Evolutionary conservation across 1,140 invertebrate genomes (phyloP).

Genomic region (Adelges cooleyi): DNA sequence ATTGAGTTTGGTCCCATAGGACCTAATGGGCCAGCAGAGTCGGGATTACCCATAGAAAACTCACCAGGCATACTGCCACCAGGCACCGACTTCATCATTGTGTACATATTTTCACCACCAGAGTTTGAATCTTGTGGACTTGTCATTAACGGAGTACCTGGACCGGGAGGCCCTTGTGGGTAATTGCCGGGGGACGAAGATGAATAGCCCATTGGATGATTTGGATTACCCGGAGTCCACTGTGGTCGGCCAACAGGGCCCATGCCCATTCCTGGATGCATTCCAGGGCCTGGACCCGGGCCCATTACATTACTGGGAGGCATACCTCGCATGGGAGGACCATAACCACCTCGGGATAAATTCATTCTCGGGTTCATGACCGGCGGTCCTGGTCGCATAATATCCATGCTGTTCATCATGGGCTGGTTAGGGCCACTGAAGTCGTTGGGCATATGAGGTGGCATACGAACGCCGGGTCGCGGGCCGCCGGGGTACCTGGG

Average conservation of each 20-base stretch:
- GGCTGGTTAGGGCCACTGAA: slow-evolving; percentile 89
- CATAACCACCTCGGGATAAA: slow-evolving; percentile 72
- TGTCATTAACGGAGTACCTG: slow-evolving; percentile 92
- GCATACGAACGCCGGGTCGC: slow-evolving; percentile 80
- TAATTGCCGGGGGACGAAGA: slow-evolving; percentile 82
- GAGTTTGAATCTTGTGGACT: slow-evolving; percentile 79
- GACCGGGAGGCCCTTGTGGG: slow-evolving; percentile 48
- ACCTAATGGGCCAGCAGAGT: slow-evolving; percentile 57
- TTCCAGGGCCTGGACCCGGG: slow-evolving; percentile 46
- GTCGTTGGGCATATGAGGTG: slow-evolving; percentile 87
- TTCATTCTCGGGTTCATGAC: slow-evolving; percentile 90
- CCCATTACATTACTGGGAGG: slow-evolving; percentile 70
- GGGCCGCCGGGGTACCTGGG: slow-evolving; percentile 87
- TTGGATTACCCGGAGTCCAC: slow-evolving; percentile 59
- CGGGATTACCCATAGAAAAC: slow-evolving; percentile 61
- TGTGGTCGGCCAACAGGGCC: slow-evolving; percentile 65
- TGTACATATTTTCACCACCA: slow-evolving; percentile 91
- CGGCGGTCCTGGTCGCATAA: slow-evolving; percentile 53
- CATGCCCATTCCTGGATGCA: slow-evolving; percentile 76
- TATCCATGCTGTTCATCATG: slow-evolving; percentile 72
- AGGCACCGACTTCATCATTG: slow-evolving; percentile 89
- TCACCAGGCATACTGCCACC: slow-evolving; percentile 67
- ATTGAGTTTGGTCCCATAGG: slow-evolving; percentile 68
- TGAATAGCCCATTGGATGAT: slow-evolving; percentile 76
- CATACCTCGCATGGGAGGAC: slow-evolving; percentile 76